A percentile compares a stretch with the other conserved stretches of the same genome.
Evolutionary conservation across 2,888 invertebrate genomes (phyloP).

Genomic region (Hypercompe scribonia): DNA sequence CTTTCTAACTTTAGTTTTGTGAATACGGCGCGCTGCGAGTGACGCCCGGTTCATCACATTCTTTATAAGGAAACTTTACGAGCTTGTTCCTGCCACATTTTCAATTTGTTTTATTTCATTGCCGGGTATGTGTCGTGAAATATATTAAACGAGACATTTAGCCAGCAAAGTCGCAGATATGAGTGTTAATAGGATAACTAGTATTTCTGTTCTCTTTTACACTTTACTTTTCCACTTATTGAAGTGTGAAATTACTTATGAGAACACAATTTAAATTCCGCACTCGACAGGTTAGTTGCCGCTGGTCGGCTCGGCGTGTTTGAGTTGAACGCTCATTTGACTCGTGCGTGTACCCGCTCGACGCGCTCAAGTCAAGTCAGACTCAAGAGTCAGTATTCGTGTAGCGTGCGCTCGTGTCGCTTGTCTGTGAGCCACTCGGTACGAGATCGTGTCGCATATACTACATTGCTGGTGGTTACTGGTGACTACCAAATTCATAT

Average conservation of each 20-base stretch:
- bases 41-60: conserved; percentile 52
- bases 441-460: conserved; percentile 35
- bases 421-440: conserved; percentile 49
- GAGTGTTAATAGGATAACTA: conserved; percentile 54
- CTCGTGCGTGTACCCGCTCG: conserved; percentile 33
- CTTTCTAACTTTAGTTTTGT: conserved; percentile 69
- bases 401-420: conserved; percentile 60
- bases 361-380: conserved; percentile 33
- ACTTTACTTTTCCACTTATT: conserved; percentile 76
- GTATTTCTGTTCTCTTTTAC: conserved; percentile 77
- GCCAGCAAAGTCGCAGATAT: conserved; percentile 32
- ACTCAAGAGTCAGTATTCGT: conserved; percentile 68
- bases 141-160: conserved; percentile 14
- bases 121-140: conserved; percentile 29
- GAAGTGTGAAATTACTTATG: conserved; percentile 77
- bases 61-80: conserved; percentile 53
- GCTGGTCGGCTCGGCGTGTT: conserved; percentile 33
- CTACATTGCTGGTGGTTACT: conserved; percentile 11
- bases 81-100: conserved; percentile 44
- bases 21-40: conserved; percentile 50
- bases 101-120: conserved; percentile 34
- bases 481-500: conserved; percentile 66
- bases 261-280: conserved; percentile 69
- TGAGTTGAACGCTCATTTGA: not conserved
- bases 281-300: conserved; percentile 42